Percentiles rank a stretch among this genome's conserved stretches.
Evolutionary conservation across 30 jellyfish, hydroid and myxozoan genomes (phyloP).

Genomic region (Hydra vulgaris): DNA sequence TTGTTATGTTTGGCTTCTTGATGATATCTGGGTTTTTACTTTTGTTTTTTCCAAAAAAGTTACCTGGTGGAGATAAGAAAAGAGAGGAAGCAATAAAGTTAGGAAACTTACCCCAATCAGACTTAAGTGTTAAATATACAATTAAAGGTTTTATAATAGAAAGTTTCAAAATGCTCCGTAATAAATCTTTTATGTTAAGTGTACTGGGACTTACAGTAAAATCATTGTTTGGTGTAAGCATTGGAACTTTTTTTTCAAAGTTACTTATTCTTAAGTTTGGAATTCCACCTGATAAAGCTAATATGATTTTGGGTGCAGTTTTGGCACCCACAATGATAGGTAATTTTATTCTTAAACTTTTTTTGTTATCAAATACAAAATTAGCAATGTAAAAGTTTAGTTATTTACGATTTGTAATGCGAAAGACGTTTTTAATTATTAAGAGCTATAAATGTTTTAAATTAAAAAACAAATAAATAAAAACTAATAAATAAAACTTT

Average conservation of each 20-base stretch:
- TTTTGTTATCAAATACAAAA: no score
- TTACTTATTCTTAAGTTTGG: conserved; percentile 59
- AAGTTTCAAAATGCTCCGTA: conserved; percentile 24
- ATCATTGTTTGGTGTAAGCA: conserved; percentile 43
- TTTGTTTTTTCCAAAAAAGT: conserved; percentile 49
- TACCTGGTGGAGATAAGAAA: conserved; percentile 34
- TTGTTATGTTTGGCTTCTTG: conserved; percentile 45
- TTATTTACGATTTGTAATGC: no score
- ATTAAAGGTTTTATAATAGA: conserved; percentile 40
- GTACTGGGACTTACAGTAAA: conserved; percentile 45
- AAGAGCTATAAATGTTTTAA: no score
- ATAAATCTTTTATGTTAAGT: conserved; percentile 46
- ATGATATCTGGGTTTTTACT: conserved; percentile 46
- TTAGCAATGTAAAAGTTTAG: no score
- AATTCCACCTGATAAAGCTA: conserved; percentile 38
- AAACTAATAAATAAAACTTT: no score
- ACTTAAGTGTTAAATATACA: conserved; percentile 35
- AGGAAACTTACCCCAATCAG: conserved; percentile 57
- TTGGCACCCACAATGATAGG: conserved; percentile 79
- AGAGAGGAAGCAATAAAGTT: conserved; percentile 42
- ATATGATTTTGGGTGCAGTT: conserved; percentile 42
- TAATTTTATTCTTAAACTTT: conserved; percentile 1
- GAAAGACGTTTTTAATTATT: no score
- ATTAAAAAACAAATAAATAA: no score
- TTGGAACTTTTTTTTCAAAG: conserved; percentile 55